A percentile compares a stretch with the other conserved stretches of the same genome.
Conservation (phyloP, 1,140 invertebrate species). For the Drosophila serrata region DNA sequence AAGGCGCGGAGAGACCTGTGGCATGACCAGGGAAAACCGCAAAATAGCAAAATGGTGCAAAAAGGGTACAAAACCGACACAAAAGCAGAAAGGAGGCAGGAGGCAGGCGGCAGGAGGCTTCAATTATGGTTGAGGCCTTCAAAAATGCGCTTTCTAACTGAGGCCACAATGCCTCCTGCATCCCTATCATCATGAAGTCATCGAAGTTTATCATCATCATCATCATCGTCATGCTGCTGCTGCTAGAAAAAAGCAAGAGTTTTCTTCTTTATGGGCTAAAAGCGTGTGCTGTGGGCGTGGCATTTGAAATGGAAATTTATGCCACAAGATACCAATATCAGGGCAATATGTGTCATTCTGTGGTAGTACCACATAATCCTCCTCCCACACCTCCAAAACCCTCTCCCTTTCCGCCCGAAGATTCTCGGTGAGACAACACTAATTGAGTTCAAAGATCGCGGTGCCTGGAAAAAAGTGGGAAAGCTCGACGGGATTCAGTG, state of each 20-base stretch:
- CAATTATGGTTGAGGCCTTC: slow-evolving; percentile 38
- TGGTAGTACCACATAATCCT: slow-evolving; percentile 4
- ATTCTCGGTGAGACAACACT: slow-evolving; percentile 50
- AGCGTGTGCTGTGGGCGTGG: slow-evolving; percentile 70
- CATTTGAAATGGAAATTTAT: slow-evolving; percentile 71
- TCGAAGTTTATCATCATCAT: slow-evolving; percentile 77
- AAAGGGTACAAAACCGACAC: slow-evolving; percentile 64
- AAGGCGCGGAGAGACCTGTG: background rate
- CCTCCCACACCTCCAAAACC: background rate
- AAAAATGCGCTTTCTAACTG: slow-evolving; percentile 44
- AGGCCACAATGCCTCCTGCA: slow-evolving; percentile 17
- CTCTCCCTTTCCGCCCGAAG: slow-evolving; percentile 8
- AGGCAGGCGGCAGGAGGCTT: slow-evolving; percentile 21
- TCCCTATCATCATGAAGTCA: slow-evolving; percentile 68
- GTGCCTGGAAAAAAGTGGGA: slow-evolving; percentile 60
- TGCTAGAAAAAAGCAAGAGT: slow-evolving; percentile 48
- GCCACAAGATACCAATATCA: slow-evolving; percentile 44
- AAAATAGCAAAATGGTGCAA: slow-evolving; percentile 71
- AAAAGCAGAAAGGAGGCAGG: background rate
- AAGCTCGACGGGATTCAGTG: slow-evolving; percentile 37
- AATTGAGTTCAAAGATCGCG: slow-evolving; percentile 77
- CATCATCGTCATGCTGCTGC: slow-evolving; percentile 23
- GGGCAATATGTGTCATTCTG: slow-evolving; percentile 76
- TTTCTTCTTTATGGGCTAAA: slow-evolving; percentile 64
- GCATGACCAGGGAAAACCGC: slow-evolving; percentile 48